Evolutionary conservation across 2,888 invertebrate species (phyloP).

Genomic region (Nudaria mundana): DNA sequence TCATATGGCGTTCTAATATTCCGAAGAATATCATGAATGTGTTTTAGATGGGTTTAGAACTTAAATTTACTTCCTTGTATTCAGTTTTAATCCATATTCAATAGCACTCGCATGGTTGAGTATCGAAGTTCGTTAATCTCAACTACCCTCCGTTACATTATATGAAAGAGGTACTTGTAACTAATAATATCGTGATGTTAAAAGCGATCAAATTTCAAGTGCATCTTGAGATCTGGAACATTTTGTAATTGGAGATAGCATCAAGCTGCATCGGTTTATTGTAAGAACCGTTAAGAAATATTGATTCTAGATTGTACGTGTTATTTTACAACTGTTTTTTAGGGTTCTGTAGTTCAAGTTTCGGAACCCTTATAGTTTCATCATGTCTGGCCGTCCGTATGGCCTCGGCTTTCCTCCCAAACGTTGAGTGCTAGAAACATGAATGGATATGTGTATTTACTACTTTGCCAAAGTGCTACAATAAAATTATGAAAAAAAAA

Average conservation of each 20-base stretch:
- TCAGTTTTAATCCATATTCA: slow-evolving; percentile 46
- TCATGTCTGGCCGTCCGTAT: too few relatives aligned
- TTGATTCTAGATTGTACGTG: slow-evolving; percentile 42
- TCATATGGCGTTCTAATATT: slow-evolving; percentile 17
- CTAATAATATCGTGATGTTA: slow-evolving; percentile 28
- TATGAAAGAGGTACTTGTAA: slow-evolving; percentile 23
- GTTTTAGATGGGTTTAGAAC: slow-evolving; percentile 56
- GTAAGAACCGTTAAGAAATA: slow-evolving; percentile 46
- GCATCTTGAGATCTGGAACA: slow-evolving; percentile 46
- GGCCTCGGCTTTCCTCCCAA: too few relatives aligned
- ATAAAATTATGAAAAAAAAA: slow-evolving; percentile 23
- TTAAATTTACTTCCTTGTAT: slow-evolving; percentile 45
- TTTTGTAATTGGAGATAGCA: slow-evolving; percentile 46
- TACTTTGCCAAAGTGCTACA: slow-evolving; percentile 37
- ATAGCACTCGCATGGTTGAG: slow-evolving; percentile 29
- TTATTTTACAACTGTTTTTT: too few relatives aligned
- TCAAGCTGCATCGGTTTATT: slow-evolving; percentile 34
- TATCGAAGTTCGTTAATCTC: slow-evolving; percentile 31
- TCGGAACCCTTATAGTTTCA: too few relatives aligned
- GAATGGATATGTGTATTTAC: too few relatives aligned
- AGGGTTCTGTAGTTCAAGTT: too few relatives aligned
- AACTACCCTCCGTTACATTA: slow-evolving; percentile 18
- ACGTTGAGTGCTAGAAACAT: too few relatives aligned
- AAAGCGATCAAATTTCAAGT: slow-evolving; percentile 54
- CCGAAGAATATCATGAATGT: slow-evolving; percentile 71